A percentile compares a stretch with the other conserved stretches of the same genome.
phyloP scores from a whole-genome alignment of 2,888 invertebrate species.

The Phragmatobia fuliginosa region DNA sequence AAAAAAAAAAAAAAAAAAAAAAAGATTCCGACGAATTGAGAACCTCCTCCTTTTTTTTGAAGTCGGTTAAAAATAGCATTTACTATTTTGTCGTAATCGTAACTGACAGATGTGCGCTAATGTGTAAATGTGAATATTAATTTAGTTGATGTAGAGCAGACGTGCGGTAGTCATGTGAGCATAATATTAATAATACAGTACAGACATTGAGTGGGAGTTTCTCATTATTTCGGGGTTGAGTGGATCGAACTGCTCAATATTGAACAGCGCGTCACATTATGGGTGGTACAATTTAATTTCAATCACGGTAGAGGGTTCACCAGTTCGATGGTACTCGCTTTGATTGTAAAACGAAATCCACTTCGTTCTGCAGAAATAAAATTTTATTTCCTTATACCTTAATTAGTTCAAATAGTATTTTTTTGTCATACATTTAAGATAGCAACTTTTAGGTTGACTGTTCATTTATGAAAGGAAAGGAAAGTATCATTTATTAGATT shows the following conservation, averaged over 20 bases:
- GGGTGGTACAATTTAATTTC: conserved; percentile 72
- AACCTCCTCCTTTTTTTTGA: too few species aligned
- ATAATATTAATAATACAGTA: conserved; percentile 41
- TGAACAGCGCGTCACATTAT: conserved; percentile 56
- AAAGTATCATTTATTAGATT: too few species aligned
- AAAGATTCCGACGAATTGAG: too few species aligned
- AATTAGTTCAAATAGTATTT: background rate
- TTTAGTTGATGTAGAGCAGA: conserved; percentile 20
- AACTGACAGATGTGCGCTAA: conserved; percentile 17
- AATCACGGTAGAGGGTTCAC: conserved; percentile 59
- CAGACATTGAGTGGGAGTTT: conserved; percentile 38
- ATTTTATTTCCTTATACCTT: conserved; percentile 27
- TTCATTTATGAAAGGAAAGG: too few species aligned
- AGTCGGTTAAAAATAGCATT: conserved; percentile 11
- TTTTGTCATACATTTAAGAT: background rate
- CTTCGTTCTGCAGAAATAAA: conserved; percentile 36
- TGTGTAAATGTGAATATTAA: conserved; percentile 22
- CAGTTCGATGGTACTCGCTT: conserved; percentile 49
- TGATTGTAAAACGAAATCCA: conserved; percentile 54
- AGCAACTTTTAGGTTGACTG: too few species aligned
- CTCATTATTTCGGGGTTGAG: conserved; percentile 49
- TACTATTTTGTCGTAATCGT: conserved; percentile 12
- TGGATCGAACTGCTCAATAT: conserved; percentile 47
- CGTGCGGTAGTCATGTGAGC: background rate
- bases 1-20: too few species aligned